Evolutionary conservation across 2,888 invertebrate species (phyloP), one percentile per base, ranked within the genome.

Genomic region (Pheosia tremula): DNA sequence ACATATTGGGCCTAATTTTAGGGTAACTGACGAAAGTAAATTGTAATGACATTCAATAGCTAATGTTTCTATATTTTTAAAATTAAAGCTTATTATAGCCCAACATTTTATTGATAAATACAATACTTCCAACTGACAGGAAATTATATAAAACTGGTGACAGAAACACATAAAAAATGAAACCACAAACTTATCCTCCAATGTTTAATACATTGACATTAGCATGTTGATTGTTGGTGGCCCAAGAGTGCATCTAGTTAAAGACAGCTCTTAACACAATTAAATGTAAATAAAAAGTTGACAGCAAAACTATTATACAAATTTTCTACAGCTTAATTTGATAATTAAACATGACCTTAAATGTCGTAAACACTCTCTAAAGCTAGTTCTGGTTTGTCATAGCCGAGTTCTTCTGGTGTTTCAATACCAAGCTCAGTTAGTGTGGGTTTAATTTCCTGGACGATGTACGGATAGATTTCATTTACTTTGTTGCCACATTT

Each of bases 331-430:
- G 72, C 85, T 84, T 88, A 85, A 78, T 79, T 76, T 81, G 79
- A 78, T 78, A 81, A 66, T 72, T 76, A 72, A 69, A 63, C 66
- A 67, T 74, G 75, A 77, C 77, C 77, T 90, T 95, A 94, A 80
- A 96, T 95, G 64, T 97, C 96, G 82, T 95, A 96, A 62, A 97
- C 96, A 80, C 95, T 95, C 79, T 96, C 91, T 72, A 98, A 94
- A 67, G 97, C 98, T 87, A 99, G 93, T 93, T 99, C 99, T 63
- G 99, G 99, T 91, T 98, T 97, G 91, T 99, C 99, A 82, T 98
- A 99, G 67, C 99, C 99, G 80, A 99, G 95, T 85, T 99, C 98
- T 88, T 99, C 99, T 0, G 97, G 97, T 43, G 99, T 98, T 61
- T 96, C 96, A 75, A 99, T 96, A 56, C 99, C 99, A 64, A 99